A percentile compares a stretch with the other conserved stretches of the same genome.
Conservation (phyloP, 2,888 invertebrate genomes). For the Uropetala carovei region DNA sequence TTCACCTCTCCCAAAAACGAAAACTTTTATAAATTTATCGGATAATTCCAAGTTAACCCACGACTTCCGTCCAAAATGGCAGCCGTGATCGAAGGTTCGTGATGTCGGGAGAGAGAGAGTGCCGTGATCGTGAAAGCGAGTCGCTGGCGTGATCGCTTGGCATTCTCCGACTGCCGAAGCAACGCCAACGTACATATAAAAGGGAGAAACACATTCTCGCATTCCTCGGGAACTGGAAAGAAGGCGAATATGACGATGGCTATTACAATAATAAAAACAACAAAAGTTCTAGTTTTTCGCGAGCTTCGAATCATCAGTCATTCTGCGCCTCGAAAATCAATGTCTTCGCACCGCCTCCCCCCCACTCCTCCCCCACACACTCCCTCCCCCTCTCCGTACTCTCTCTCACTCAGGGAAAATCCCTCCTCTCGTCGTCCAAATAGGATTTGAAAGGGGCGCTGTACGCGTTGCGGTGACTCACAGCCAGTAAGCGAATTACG, state of each 20-base stretch:
- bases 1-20: too few species aligned
- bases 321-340: too few species aligned
- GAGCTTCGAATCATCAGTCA: too few species aligned
- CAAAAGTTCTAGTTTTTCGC: too few species aligned
- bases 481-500: background rate
- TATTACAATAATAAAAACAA: background rate
- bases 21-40: background rate
- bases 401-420: background rate
- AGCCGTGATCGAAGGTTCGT: background rate
- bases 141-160: background rate
- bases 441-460: background rate
- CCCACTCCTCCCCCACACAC: background rate
- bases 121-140: constrained; percentile 4
- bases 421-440: background rate
- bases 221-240: background rate
- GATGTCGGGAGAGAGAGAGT: background rate
- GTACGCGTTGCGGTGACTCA: background rate
- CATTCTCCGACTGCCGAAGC: background rate
- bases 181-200: background rate
- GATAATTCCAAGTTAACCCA: background rate
- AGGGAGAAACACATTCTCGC: background rate
- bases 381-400: background rate
- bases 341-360: background rate
- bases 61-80: background rate
- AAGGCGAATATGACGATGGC: background rate